Evolutionary conservation across 1,140 invertebrate species (phyloP), one percentile per base, ranked within the genome.

Genomic region (Aricia agestis): DNA sequence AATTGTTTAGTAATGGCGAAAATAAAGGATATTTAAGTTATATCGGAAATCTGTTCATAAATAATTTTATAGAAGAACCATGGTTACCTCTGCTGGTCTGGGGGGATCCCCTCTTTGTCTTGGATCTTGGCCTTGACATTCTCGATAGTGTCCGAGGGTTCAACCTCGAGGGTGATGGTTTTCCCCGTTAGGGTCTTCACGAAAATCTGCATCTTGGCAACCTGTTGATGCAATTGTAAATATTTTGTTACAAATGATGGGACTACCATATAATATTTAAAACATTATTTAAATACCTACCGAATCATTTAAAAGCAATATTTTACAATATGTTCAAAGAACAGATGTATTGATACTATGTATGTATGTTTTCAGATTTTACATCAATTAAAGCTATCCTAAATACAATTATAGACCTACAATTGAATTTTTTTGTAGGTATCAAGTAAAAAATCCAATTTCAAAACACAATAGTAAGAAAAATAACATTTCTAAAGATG

Each of bases 41-140:
- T 25, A 3, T 25, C 25, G 1, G 25, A 25, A 25, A 25, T 25
- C 25, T 25, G 25, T 25, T 25, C 25, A 25, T 25, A 25, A 25
- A 25, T 25, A 25, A 25, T 41, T 63, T n/a, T 15, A 42, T 11
- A 32, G 13, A 52, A 41, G 41, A 25, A n/a, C 52, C 58, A 31
- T 25, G 69, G 69, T 78, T 59, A 90, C 85, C 91, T 94, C 86
- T 98, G 97, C 87, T 98, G 96, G 92, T 98, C 96, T 77, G 97
- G 96, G 72, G 97, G 97, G 92, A 97, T 97, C 84, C 97, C 97
- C 92, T 97, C 96, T 90, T 96, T 97, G 77, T 98, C 95, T 91
- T 98, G 97, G 85, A 98, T 98, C 86, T 98, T 98, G 17, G 97
- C 95, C 89, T 98, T 98, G 2, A 98, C 97, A 96, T 98, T 97